A percentile compares a stretch with the other conserved stretches of the same genome.
These are phyloP conservation scores for Gyrodactylus salaris DNA, from an alignment of 1,140 invertebrate species.

Conservation along the genomic window DNA sequence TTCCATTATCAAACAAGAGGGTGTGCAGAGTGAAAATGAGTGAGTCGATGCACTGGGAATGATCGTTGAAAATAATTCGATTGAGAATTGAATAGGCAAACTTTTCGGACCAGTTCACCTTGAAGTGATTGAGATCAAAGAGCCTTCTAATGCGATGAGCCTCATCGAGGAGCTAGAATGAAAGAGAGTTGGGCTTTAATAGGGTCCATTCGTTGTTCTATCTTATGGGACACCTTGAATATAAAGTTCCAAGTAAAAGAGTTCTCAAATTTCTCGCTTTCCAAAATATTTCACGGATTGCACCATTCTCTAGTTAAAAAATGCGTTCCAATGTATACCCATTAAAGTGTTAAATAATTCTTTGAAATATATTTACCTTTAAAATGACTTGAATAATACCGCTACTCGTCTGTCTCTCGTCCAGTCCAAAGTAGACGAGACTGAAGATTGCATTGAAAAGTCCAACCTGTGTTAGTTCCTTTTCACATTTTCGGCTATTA, in stretches of 20 bases:
- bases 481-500: neutral
- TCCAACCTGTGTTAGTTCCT: neutral
- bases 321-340: no score
- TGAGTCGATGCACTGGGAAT: neutral
- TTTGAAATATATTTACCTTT: no score
- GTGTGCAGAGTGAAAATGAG: neutral
- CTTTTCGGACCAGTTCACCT: neutral
- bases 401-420: neutral
- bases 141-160: neutral
- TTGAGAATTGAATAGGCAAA: neutral
- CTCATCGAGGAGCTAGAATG: neutral
- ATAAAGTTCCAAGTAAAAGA: no score
- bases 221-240: no score
- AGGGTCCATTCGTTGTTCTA: no score
- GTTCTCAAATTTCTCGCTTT: no score
- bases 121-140: neutral
- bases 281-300: no score
- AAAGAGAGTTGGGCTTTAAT: no score
- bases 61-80: neutral
- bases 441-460: neutral
- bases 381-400: neutral
- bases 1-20: neutral
- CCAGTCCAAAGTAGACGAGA: neutral
- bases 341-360: no score
- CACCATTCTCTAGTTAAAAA: no score